Evolutionary conservation across 2,797 vertebrate species (phyloP), one percentile per base, ranked within the genome.

Genomic region (Argentina silus): DNA sequence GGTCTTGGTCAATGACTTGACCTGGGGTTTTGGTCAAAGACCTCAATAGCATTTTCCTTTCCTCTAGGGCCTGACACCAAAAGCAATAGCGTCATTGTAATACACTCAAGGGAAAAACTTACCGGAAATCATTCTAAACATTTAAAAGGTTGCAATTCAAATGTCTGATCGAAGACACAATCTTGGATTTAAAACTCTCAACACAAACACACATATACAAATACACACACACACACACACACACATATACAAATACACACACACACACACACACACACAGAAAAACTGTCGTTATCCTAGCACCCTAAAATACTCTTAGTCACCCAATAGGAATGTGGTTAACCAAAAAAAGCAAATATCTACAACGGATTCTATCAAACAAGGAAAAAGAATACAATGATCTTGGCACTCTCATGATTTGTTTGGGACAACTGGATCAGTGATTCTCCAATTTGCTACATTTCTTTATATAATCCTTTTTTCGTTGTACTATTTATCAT

Each of bases 1-100:
- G 70, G 53, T 74, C 71, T 68, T 67, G 78, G 82, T 82, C 68
- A 69, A 61, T 71, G 76, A 67, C 83, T 81, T 77, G 68, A 80
- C 76, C 71, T 45, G 36, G 62, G 69, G 21, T 67, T 70, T 78
- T 74, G 57, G 17, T 75, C 63, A 73, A 81, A 73, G 78, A 80
- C 70, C 74, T 78, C 72, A 12, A 63, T 70, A 36, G 75, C 67
- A 72, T 60, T 55, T 85, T 77, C 70, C 65, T 78, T 82, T 69
- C 53, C 50, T 55, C 72, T 44, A 7, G 7, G 62, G 63, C 77
- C n/a, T 0, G 2, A 23, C 67, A 56, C 70, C 69, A 21, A 75
- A 73, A 66, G 76, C 57, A 70, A 81, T 56, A 50, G 36, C 47
- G 48, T 77, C 67, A 74, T 75, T 63, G 21, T 69, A 53, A 82